phyloP scores from a whole-genome alignment of 2,113 vertebrate genomes.

The Galbula dea region DNA sequence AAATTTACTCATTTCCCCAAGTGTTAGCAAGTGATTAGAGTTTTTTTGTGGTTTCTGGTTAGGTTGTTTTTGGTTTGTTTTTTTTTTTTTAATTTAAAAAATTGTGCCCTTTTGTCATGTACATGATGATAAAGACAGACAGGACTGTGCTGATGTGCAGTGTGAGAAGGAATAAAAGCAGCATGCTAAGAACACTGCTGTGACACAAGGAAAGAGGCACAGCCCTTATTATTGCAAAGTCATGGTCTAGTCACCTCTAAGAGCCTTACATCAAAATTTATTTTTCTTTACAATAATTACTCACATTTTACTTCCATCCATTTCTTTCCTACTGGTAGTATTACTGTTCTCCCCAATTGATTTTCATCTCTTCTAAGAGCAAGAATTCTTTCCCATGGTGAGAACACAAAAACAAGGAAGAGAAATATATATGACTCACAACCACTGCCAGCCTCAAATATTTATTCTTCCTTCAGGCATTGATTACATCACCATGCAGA shows the following conservation, averaged over 20 bases:
- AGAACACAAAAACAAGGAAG: constrained; percentile 28
- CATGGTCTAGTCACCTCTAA: neutral
- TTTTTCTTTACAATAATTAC: neutral
- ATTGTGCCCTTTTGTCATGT: neutral
- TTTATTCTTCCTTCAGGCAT: constrained; percentile 23
- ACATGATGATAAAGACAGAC: too few species aligned
- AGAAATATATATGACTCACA: constrained; percentile 3
- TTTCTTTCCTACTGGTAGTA: neutral
- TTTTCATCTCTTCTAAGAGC: neutral
- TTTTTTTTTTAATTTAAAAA: neutral
- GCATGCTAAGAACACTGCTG: neutral
- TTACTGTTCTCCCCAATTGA: neutral
- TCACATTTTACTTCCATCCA: neutral
- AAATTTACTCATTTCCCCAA: neutral
- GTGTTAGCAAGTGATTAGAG: neutral
- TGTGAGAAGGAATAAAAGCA: neutral
- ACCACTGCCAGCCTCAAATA: constrained; percentile 1
- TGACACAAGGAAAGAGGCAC: neutral
- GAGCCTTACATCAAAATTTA: neutral
- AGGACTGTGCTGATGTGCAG: neutral
- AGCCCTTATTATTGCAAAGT: neutral
- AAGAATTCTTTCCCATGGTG: neutral
- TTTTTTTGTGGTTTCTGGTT: fast-evolving
- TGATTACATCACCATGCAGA: neutral
- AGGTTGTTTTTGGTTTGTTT: too few species aligned